These are phyloP conservation scores for Hipposideros larvatus DNA, from an alignment of 2,797 vertebrate species.

Conservation along the genomic window DNA sequence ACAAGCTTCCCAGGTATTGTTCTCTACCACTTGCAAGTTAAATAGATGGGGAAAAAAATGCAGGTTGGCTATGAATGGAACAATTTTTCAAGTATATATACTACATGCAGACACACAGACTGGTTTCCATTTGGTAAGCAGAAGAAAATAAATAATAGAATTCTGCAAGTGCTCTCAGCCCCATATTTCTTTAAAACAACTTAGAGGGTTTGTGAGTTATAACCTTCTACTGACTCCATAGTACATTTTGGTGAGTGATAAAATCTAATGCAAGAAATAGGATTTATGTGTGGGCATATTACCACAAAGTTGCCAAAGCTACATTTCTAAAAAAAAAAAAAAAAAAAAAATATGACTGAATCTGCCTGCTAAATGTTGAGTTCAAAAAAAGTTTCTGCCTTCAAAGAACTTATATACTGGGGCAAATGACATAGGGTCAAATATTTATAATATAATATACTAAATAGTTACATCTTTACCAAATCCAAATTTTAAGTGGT, in stretches of 20 bases:
- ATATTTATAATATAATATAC: constrained; percentile 37
- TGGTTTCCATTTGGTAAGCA: constrained; percentile 9
- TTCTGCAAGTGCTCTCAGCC: constrained; percentile 36
- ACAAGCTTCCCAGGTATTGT: background rate
- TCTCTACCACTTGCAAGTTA: constrained; percentile 47
- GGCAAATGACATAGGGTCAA: constrained; percentile 49
- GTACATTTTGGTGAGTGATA: constrained; percentile 43
- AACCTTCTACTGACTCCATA: background rate
- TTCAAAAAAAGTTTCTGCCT: constrained; percentile 22
- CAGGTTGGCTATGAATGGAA: background rate
- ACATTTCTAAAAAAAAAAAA: constrained; percentile 30
- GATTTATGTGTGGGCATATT: background rate
- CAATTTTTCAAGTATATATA: constrained; percentile 58
- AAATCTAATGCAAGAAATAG: constrained; percentile 30
- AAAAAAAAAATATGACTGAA: constrained; percentile 5
- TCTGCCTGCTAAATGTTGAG: constrained; percentile 6
- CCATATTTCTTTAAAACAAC: constrained; percentile 49
- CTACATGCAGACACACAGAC: background rate
- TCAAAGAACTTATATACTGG: constrained; percentile 29
- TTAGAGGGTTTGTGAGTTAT: background rate
- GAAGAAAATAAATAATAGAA: constrained; percentile 43
- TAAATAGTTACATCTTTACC: constrained; percentile 2
- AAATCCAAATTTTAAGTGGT: constrained; percentile 59
- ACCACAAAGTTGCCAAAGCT: constrained; percentile 36
- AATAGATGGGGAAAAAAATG: background rate